Evolutionary conservation across 2,797 vertebrate species (phyloP), one percentile per base, ranked within the genome.

Genomic region (Meda fulgida): DNA sequence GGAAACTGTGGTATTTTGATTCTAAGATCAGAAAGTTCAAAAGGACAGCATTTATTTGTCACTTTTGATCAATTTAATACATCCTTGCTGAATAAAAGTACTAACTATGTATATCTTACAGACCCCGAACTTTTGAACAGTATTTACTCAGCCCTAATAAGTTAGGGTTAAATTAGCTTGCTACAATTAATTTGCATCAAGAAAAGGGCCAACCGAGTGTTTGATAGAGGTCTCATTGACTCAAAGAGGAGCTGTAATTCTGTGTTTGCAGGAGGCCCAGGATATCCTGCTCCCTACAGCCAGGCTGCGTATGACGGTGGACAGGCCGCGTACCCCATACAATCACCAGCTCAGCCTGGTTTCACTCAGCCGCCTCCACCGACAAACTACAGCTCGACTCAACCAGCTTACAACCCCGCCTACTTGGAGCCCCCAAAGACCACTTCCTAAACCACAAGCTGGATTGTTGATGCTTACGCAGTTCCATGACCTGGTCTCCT

Each of bases 391-490:
- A 90, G 90, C 2, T 11, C 89, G 1, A 88, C 84, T 85, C 97
- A 99, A 91, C 97, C 97, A 5, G 96, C 97, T 0, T 99, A 96
- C 93, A 98, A 99, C 91, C 97, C 97, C 0, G 95, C 95, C 43
- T 99, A 92, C 29, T 16, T 96, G 93, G 94, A 96, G 43, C 89
- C 93, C 76, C 94, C 95, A 9, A 95, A 95, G 91, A 92, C 91
- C 9, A 89, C 88, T 84, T 95, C 95, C 89, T 91, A 91, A 93
- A 89, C 82, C 63, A 43, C 81, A 51, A 46, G 3, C 38, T 70
- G 65, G 36, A 71, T 76, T 11, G 48, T 36, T 40, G 2, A 48
- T 23, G 94, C 94, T 60, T 97, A 93, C 26, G 19, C 55, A 69
- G 36, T 79, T 55, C 60, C 73, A 72, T 82, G 7, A 48, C 38